Percentiles rank a stretch among this genome's conserved stretches.
phyloP scores from a whole-genome alignment of 1,140 invertebrate genomes.

The Macrostomum lignano region DNA sequence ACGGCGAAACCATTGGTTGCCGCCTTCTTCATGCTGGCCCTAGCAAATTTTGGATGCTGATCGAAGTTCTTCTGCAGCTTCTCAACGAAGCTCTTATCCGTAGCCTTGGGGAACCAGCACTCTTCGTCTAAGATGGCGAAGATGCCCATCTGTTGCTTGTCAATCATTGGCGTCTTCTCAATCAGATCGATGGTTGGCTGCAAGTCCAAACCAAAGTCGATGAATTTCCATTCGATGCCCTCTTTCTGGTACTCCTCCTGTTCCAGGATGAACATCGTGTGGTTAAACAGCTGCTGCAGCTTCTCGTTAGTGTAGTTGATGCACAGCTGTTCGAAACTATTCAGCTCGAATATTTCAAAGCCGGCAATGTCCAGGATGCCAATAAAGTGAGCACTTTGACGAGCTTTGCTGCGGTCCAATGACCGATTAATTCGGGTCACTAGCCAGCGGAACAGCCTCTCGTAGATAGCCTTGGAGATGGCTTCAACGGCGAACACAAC shows the following conservation, averaged over 20 bases:
- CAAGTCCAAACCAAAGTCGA: slow-evolving; percentile 91
- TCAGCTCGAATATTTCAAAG: slow-evolving; percentile 85
- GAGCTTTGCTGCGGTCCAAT: slow-evolving; percentile 72
- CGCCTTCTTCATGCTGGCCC: slow-evolving; percentile 80
- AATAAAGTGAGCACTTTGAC: slow-evolving; percentile 91
- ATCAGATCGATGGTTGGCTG: slow-evolving; percentile 97
- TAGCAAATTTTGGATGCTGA: slow-evolving; percentile 83
- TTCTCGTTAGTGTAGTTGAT: slow-evolving; percentile 99
- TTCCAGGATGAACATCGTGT: slow-evolving; percentile 98
- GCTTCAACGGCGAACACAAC: slow-evolving; percentile 96
- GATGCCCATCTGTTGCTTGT: slow-evolving; percentile 61
- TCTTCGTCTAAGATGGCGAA: slow-evolving; percentile 88
- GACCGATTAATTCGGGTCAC: slow-evolving; percentile 82
- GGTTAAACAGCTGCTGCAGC: slow-evolving; percentile 93
- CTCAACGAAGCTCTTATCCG: slow-evolving; percentile 90
- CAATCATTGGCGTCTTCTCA: slow-evolving; percentile 40
- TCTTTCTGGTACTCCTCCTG: slow-evolving; percentile 97
- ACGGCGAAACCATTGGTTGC: slow-evolving; percentile 84
- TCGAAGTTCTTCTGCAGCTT: slow-evolving; percentile 74
- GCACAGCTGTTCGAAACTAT: slow-evolving; percentile 70
- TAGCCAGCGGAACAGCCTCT: slow-evolving; percentile 92
- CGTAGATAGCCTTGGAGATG: slow-evolving; percentile 89
- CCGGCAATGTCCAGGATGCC: slow-evolving; percentile 98
- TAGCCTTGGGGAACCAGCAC: slow-evolving; percentile 97
- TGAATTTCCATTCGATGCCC: slow-evolving; percentile 98